Base-by-base conservation (phyloP, 1,140 invertebrate genomes). In the Steinernema khuongi region DNA sequence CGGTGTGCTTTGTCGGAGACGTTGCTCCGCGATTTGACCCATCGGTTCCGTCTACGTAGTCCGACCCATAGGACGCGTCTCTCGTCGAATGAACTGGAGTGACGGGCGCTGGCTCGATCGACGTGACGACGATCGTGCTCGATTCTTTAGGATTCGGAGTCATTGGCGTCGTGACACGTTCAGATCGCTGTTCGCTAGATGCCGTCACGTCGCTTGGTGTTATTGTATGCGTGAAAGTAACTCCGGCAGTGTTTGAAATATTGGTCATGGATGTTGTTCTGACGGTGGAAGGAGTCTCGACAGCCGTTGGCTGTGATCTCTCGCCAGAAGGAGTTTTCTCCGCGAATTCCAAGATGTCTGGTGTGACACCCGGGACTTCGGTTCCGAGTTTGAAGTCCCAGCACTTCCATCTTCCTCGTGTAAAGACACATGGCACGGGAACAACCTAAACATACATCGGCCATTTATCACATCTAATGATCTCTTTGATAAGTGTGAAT, bases 371-470 rank as follows among this genome's bases (percentile, higher is more conserved):
- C 11, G 50, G 14, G 19, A 60, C 22, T n/a, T 60, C 50, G 11
- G 50, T 60, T 7, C 50, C 67, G 68, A 81, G 77, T 44, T 77
- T 79, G 77, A 71, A 80, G 60, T 80, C 79, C 28, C 80, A 68
- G 68, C 79, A 80, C 36, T 80, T 79, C 80, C 80, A 81, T n/a
- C 80, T 70, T 26, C 80, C 80, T 29, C 80, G 80, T 7, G 80
- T 81, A 41, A 81, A 81, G 17, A 80, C 74, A 36, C 81, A 80
- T 17, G 80, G 80, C 1, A 81, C 79, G 4, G 79, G 80, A n/a
- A 81, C 80, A 33, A 81, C 80, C 81, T 81, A 29, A 66, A 79
- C 19, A 11, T 31, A 74, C 7, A 60, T n/a, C n/a, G n/a, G n/a
- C n/a, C n/a, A n/a, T n/a, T n/a, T n/a, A n/a, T n/a, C n/a, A n/a